A percentile compares a stretch with the other conserved stretches of the same genome.
These are phyloP conservation scores for Nebria salina DNA, from an alignment of 2,888 invertebrate species.

Conservation along the genomic window DNA sequence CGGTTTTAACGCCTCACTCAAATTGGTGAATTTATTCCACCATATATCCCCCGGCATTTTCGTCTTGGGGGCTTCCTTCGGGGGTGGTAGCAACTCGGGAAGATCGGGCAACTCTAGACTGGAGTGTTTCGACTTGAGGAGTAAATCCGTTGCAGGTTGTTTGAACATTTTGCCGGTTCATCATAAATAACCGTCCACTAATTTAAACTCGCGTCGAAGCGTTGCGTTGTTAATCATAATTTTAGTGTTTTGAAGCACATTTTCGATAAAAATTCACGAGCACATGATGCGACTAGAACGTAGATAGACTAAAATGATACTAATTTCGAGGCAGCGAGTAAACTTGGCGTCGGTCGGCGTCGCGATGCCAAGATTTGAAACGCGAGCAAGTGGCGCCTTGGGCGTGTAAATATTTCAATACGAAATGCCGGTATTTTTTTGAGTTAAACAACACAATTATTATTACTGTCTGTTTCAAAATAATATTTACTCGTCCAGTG, in stretches of 20 bases:
- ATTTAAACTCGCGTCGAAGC: no score
- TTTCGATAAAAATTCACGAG: no score
- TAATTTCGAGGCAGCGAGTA: not conserved
- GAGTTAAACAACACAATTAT: not conserved
- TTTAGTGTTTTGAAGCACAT: no score
- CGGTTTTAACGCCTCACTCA: constrained; percentile 54
- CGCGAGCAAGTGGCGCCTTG: constrained; percentile 35
- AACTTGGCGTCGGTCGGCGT: constrained; percentile 17
- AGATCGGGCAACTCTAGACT: constrained; percentile 59
- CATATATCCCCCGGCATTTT: constrained; percentile 53
- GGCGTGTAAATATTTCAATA: not conserved
- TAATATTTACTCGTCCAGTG: not conserved
- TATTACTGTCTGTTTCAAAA: not conserved
- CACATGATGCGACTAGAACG: not conserved
- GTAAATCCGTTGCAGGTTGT: constrained; percentile 51
- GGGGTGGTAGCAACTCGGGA: constrained; percentile 24
- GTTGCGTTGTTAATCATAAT: no score
- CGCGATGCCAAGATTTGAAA: constrained; percentile 11
- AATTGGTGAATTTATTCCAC: constrained; percentile 56
- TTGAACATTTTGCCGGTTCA: constrained; percentile 18
- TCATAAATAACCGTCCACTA: not conserved
- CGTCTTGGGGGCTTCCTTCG: constrained; percentile 63
- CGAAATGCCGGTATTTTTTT: not conserved
- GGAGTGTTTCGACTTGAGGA: constrained; percentile 64
- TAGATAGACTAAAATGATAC: not conserved